phyloP scores from a whole-genome alignment of 2,888 invertebrate species.

The Sphaeridia pumilis region DNA sequence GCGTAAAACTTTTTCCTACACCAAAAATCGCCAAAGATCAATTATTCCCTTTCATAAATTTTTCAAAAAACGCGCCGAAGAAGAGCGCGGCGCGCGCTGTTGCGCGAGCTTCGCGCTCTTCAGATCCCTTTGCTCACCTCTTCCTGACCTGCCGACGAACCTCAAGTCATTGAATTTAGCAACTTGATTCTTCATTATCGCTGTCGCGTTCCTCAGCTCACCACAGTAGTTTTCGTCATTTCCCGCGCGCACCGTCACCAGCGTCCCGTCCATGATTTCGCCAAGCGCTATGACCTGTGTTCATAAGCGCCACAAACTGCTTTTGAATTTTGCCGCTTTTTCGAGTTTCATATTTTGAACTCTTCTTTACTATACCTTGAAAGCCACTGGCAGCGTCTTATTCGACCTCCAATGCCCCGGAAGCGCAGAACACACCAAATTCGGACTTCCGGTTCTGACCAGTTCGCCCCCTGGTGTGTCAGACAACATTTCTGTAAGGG shows the following conservation, averaged over 20 bases:
- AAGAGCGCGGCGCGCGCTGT: neutral
- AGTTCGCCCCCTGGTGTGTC: conserved; percentile 80
- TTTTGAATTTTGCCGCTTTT: neutral
- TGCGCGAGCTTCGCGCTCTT: neutral
- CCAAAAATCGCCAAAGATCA: neutral
- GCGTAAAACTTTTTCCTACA: conserved; percentile 88
- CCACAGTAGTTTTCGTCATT: conserved; percentile 96
- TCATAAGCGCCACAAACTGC: neutral
- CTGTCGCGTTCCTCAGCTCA: conserved; percentile 81
- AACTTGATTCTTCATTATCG: conserved; percentile 92
- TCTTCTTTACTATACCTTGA: conserved; percentile 55
- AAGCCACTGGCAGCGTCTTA: conserved; percentile 89
- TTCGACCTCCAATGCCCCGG: conserved; percentile 95
- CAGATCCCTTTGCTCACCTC: conserved; percentile 56
- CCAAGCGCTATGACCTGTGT: conserved; percentile 59
- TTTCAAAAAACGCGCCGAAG: neutral
- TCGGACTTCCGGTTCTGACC: conserved; percentile 86
- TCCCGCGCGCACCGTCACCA: conserved; percentile 84
- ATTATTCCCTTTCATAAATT: neutral
- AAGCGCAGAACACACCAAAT: conserved; percentile 81
- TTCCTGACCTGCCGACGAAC: conserved; percentile 91
- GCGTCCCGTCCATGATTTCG: conserved; percentile 85
- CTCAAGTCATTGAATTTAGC: conserved; percentile 95
- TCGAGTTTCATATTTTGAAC: neutral
- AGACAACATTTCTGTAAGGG: conserved; percentile 68